phyloP scores from a whole-genome alignment of 2,113 vertebrate species.

The Apus apus region DNA sequence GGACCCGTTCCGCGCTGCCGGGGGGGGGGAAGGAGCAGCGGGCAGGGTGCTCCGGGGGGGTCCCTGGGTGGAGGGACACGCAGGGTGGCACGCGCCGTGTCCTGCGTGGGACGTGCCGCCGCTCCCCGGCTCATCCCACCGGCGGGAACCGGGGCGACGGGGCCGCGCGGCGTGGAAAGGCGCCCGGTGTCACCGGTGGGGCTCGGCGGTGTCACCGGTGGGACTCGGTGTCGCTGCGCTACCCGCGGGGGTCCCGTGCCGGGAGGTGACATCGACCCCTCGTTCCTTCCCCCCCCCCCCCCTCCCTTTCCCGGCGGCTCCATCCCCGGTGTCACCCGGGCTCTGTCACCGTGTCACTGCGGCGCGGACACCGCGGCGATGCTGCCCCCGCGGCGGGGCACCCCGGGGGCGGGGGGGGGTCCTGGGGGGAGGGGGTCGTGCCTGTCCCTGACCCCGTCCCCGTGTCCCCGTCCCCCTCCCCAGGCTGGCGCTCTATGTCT shows the following conservation, averaged over 20 bases:
- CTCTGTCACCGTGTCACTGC: too few relatives aligned
- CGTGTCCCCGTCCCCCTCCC: not conserved
- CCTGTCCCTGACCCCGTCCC: not conserved
- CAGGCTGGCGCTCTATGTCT: conserved; percentile 94
- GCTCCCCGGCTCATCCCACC: not conserved
- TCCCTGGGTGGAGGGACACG: not conserved
- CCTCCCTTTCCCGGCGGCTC: too few relatives aligned
- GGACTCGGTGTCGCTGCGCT: too few relatives aligned
- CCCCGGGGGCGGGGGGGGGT: not conserved
- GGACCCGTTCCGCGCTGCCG: not conserved
- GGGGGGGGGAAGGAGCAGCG: too few relatives aligned
- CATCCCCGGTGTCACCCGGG: too few relatives aligned
- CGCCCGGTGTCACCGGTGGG: not conserved
- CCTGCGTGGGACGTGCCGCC: not conserved
- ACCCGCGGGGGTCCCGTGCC: too few relatives aligned
- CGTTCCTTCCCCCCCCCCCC: too few relatives aligned
- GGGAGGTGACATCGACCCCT: too few relatives aligned
- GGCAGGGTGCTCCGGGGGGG: not conserved
- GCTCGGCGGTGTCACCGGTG: too few relatives aligned
- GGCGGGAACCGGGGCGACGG: not conserved
- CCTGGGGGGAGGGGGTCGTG: not conserved
- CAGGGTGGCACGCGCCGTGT: not conserved
- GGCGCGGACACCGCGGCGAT: too few relatives aligned
- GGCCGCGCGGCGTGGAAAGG: not conserved
- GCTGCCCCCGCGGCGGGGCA: not conserved